Evolutionary conservation across 2,797 vertebrate species (phyloP).

Genomic region (Alosa sapidissima): DNA sequence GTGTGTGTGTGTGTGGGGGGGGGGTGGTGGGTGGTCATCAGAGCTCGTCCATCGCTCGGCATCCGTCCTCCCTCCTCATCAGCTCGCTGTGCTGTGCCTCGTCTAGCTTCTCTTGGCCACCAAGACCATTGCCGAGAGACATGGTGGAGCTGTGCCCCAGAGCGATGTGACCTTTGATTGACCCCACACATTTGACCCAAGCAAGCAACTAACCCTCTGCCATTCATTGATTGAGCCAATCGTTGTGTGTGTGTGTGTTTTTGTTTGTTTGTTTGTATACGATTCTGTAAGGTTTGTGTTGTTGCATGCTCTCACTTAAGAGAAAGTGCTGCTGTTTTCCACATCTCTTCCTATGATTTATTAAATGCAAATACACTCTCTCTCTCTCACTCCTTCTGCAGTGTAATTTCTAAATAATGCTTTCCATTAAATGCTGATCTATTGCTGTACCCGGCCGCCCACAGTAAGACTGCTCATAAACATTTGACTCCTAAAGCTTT

Average conservation of each 20-base stretch:
- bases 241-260: neutral
- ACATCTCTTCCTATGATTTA: too few species aligned
- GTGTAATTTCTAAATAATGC: too few species aligned
- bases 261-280: neutral
- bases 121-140: neutral
- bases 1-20: neutral
- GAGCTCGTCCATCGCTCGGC: neutral
- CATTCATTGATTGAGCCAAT: neutral
- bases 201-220: neutral
- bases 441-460: neutral
- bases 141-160: neutral
- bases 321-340: too few species aligned
- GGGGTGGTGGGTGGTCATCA: neutral
- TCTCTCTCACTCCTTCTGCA: too few species aligned
- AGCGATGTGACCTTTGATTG: neutral
- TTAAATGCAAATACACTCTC: too few species aligned
- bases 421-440: neutral
- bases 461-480: neutral
- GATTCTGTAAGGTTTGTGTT: neutral
- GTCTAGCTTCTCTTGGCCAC: neutral
- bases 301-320: neutral
- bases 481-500: neutral
- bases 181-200: slow-evolving; percentile 4
- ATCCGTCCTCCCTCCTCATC: neutral
- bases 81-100: neutral